Percentiles rank a stretch among this genome's conserved stretches.
These are phyloP conservation scores for Ophonus ardosiacus DNA, from an alignment of 2,888 invertebrate species.

Conservation along the genomic window DNA sequence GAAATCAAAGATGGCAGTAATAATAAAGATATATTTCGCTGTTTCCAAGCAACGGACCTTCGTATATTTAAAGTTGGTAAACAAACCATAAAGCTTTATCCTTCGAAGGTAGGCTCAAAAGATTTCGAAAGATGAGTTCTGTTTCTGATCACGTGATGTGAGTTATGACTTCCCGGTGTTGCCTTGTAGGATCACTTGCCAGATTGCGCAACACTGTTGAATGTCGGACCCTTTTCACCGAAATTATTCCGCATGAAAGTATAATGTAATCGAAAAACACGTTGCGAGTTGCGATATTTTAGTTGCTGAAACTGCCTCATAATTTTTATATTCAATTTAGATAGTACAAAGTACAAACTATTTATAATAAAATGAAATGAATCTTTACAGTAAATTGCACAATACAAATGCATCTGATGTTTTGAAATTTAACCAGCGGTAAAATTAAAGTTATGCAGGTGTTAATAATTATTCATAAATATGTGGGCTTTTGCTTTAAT, in stretches of 20 bases:
- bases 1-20: slow-evolving; percentile 31
- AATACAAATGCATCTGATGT: not conserved
- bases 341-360: no score
- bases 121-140: slow-evolving; percentile 48
- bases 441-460: not conserved
- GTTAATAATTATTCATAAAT: no score
- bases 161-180: slow-evolving; percentile 40
- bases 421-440: not conserved
- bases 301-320: not conserved
- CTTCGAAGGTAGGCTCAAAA: slow-evolving; percentile 37
- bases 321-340: slow-evolving; percentile 35
- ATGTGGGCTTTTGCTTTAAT: no score
- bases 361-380: no score
- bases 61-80: slow-evolving; percentile 20
- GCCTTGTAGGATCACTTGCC: slow-evolving; percentile 8
- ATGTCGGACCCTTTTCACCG: slow-evolving; percentile 49
- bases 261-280: slow-evolving; percentile 48
- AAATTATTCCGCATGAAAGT: slow-evolving; percentile 55
- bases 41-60: slow-evolving; percentile 1
- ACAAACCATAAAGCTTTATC: slow-evolving; percentile 50
- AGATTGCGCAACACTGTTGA: slow-evolving; percentile 43
- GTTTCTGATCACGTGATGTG: slow-evolving; percentile 48
- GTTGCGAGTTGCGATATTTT: slow-evolving; percentile 30
- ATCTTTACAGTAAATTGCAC: no score
- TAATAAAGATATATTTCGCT: slow-evolving; percentile 36